phyloP scores from a whole-genome alignment of 2,888 invertebrate species.

The Halictus quadricinctus region DNA sequence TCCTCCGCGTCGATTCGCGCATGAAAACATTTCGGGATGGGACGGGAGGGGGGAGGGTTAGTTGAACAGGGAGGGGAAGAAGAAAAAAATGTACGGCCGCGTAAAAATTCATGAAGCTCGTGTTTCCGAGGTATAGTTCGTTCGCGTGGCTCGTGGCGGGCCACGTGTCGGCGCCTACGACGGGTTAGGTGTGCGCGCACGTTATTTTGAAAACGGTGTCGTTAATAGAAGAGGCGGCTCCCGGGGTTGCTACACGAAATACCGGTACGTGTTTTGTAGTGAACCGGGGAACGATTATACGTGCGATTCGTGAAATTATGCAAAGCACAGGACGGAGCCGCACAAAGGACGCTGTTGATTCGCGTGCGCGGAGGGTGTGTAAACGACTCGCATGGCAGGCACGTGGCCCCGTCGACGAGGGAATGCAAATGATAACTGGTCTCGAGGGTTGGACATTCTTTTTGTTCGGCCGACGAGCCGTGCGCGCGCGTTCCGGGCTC shows the following conservation, averaged over 20 bases:
- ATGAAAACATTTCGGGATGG: background rate
- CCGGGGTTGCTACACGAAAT: constrained; percentile 39
- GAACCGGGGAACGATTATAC: constrained; percentile 68
- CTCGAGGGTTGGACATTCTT: constrained; percentile 69
- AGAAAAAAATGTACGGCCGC: background rate
- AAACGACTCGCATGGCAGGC: constrained; percentile 58
- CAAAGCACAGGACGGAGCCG: constrained; percentile 69
- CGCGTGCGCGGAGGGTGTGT: constrained; percentile 67
- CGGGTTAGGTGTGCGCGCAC: constrained; percentile 38
- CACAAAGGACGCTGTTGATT: constrained; percentile 44
- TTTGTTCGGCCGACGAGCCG: constrained; percentile 56
- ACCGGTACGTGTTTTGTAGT: constrained; percentile 49
- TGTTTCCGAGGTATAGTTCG: constrained; percentile 25
- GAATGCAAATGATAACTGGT: constrained; percentile 75
- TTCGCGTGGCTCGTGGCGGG: constrained; percentile 57
- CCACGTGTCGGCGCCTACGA: constrained; percentile 69
- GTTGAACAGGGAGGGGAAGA: background rate
- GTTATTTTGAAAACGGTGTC: constrained; percentile 73
- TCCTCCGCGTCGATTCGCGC: background rate
- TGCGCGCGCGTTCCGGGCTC: constrained; percentile 13
- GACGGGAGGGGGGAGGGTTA: background rate
- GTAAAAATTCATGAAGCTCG: constrained; percentile 56
- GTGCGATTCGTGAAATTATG: constrained; percentile 78
- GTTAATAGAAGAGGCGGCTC: constrained; percentile 69
- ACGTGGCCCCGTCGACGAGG: constrained; percentile 65